Evolutionary conservation across 2,797 vertebrate species (phyloP).

Genomic region (Ispidina picta): DNA sequence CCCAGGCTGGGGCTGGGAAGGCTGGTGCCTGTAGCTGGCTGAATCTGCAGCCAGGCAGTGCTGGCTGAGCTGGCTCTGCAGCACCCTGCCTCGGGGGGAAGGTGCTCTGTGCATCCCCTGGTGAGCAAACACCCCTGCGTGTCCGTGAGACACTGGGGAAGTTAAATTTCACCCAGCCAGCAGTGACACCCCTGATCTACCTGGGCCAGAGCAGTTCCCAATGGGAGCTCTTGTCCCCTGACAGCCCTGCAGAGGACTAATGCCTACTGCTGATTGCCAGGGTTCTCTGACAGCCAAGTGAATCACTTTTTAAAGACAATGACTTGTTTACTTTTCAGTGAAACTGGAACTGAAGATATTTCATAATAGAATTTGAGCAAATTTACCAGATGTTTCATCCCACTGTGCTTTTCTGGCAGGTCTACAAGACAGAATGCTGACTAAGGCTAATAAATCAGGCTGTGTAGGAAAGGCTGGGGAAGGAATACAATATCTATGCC

Average conservation of each 20-base stretch:
- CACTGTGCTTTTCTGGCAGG: constrained; percentile 67
- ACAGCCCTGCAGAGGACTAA: not conserved
- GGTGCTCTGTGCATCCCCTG: not conserved
- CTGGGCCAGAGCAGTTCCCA: not conserved
- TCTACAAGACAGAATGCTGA: constrained; percentile 64
- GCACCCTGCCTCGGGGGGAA: not conserved
- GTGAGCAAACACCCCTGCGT: not conserved
- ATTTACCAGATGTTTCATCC: constrained; percentile 77
- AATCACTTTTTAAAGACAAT: constrained; percentile 68
- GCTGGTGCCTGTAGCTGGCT: not conserved
- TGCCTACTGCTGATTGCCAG: not conserved
- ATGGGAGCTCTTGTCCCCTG: not conserved
- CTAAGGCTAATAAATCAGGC: constrained; percentile 73
- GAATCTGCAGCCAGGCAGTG: not conserved
- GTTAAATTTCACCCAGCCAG: not conserved
- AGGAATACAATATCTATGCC: constrained; percentile 35
- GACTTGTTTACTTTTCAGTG: constrained; percentile 74
- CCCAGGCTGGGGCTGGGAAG: not conserved
- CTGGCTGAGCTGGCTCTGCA: not conserved
- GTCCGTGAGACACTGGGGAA: not conserved
- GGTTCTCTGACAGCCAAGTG: constrained; percentile 48
- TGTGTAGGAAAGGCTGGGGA: constrained; percentile 48
- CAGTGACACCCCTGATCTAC: not conserved
- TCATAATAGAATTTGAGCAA: constrained; percentile 71
- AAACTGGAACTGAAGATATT: constrained; percentile 72